Base-by-base conservation (phyloP, 2,797 vertebrate species). In the Acrossocheilus wenchowensis region DNA sequence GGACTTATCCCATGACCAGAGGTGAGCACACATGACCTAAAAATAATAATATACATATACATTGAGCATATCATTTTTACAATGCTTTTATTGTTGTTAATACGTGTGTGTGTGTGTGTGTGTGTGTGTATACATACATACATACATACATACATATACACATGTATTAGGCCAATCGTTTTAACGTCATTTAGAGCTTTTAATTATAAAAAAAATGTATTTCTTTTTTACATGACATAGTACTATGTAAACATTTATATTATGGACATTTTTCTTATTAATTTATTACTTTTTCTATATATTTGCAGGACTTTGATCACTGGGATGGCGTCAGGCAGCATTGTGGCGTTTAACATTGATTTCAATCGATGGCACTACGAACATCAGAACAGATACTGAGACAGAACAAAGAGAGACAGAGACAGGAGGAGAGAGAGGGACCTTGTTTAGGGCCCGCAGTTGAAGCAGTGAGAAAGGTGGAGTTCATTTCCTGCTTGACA, bases 281-380 rank as follows among this genome's bases (percentile, higher is more conserved):
- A 36, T 80, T 8, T 77, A 26, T 50, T 79, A 30, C 60, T 36
- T 6, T 9, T 4, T 72, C 1, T 83, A 15, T 84, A 11, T 86
- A n/a, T 84, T 78, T 81, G 45, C 92, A 99, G 98, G 96, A 99
- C 98, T 89, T 95, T 99, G 94, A 98, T 99, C 92, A 99, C 98
- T 4, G 98, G 98, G 92, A 99, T 99, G 98, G 97, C 98, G 82
- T 99, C 98, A 78, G 98, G 98, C 87, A 99, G 98, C 92, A 98
- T 99, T 7, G 98, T 99, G 94, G 98, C 98, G 87, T 99, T 99
- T 93, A 99, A 99, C 95, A 99, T 99, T 90, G 98, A 99, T 95
- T 99, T 99, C 95, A 99, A 99, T 94, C 96, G 98, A 89, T 99
- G 98, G 98, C 98, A 99, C 94, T 98, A 97, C 87, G 98, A 99